Evolutionary conservation across 1,140 invertebrate species (phyloP).

Genomic region (Radopholus similis): DNA sequence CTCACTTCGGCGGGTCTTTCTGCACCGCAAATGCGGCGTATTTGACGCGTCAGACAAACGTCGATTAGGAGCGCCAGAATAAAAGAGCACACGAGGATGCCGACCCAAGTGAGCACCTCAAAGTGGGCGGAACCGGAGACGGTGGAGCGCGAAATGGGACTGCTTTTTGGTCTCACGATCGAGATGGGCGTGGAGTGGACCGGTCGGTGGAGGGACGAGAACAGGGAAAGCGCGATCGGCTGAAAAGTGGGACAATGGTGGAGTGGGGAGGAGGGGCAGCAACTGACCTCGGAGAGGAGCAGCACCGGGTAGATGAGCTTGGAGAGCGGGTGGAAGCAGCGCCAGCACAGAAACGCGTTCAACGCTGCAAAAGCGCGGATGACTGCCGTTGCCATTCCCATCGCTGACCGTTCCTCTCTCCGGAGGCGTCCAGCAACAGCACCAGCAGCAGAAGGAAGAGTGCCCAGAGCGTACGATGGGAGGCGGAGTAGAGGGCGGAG

Average conservation of each 20-base stretch:
- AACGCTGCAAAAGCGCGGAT: slow-evolving; percentile 18
- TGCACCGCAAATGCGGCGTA: slow-evolving; percentile 29
- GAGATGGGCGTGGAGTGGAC: slow-evolving; percentile 33
- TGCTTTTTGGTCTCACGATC: slow-evolving; percentile 19
- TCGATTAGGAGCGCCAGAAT: slow-evolving; percentile 38
- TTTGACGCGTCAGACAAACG: slow-evolving; percentile 28
- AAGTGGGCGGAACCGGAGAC: neutral
- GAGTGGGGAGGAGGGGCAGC: too few species aligned
- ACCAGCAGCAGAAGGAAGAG: slow-evolving; percentile 23
- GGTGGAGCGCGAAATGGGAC: neutral
- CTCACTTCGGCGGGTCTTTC: too few species aligned
- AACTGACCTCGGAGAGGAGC: slow-evolving; percentile 30
- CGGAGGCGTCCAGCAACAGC: slow-evolving; percentile 19
- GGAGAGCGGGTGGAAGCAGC: slow-evolving; percentile 33
- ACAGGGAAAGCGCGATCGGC: slow-evolving; percentile 38
- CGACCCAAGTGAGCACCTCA: slow-evolving; percentile 40
- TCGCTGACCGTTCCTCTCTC: slow-evolving; percentile 30
- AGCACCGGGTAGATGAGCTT: slow-evolving; percentile 37
- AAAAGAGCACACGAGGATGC: slow-evolving; percentile 35
- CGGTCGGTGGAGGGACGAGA: slow-evolving; percentile 39
- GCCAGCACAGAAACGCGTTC: slow-evolving; percentile 33
- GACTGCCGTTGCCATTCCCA: neutral
- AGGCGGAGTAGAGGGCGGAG: slow-evolving; percentile 23
- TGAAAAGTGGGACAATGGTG: too few species aligned
- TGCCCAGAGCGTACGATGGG: slow-evolving; percentile 29